Conservation (phyloP, 2,888 invertebrate genomes). For the Congeria kusceri region DNA sequence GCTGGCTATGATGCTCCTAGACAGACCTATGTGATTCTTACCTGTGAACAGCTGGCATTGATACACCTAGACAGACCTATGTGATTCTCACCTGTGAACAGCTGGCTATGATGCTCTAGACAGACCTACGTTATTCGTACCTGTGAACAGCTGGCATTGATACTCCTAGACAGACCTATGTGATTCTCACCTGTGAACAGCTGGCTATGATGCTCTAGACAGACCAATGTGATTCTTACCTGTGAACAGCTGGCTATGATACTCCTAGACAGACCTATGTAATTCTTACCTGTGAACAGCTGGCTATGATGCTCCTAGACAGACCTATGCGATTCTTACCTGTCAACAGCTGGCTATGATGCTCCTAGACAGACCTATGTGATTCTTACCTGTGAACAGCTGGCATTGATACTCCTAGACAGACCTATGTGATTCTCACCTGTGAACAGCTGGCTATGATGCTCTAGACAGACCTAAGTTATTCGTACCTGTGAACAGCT, state of each 20-base stretch:
- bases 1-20: constrained; percentile 95
- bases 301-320: constrained; percentile 94
- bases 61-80: constrained; percentile 93
- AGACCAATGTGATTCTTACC: constrained; percentile 89
- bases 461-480: constrained; percentile 91
- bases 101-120: constrained; percentile 95
- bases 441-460: constrained; percentile 98
- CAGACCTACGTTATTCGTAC: constrained; percentile 89
- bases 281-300: constrained; percentile 91
- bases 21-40: constrained; percentile 89
- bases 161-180: constrained; percentile 92
- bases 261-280: constrained; percentile 91
- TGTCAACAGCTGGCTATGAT: constrained; percentile 98
- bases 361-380: constrained; percentile 91
- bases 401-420: constrained; percentile 94
- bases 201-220: constrained; percentile 95
- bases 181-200: constrained; percentile 90
- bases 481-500: constrained; percentile 92
- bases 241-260: constrained; percentile 98
- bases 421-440: constrained; percentile 89
- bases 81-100: constrained; percentile 90
- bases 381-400: constrained; percentile 91
- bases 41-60: constrained; percentile 97
- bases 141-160: constrained; percentile 98
- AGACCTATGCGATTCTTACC: constrained; percentile 89